Base-by-base conservation (phyloP, 1,140 invertebrate species). In the Choristoneura fumiferana region DNA sequence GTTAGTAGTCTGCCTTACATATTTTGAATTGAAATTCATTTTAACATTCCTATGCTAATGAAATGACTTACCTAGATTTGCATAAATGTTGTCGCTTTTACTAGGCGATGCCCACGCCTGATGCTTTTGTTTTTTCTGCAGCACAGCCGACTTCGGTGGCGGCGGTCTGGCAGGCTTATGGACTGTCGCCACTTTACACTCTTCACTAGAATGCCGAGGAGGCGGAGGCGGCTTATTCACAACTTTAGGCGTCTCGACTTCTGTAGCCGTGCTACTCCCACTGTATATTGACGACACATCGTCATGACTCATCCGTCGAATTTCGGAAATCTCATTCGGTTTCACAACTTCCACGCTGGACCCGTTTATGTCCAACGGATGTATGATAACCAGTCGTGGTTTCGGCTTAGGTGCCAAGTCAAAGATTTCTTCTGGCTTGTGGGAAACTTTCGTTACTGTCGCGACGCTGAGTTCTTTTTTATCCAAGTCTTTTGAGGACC, bases 291-390 rank as follows among this genome's bases (percentile, higher is more conserved):
- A 89, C 12, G 79, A 84, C 29, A 84, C 79, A 60, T 89, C 74
- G 69, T 92, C 67, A 60, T 88, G 82, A 73, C 79, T 82, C 65
- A 85, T 67, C 29, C 90, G 78, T 43, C 91, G 87, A 90, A 78
- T 52, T 69, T 79, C 85, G 12, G 78, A 84, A 35, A 81, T 72
- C 62, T 91, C 85, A 58, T 92, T 92, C 40, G 91, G 91, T 69
- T 93, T 92, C 36, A 96, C 91, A 1, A 96, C 95, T 74, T 96
- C 94, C 0, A 96, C 94, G 14, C 89, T 93, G 1, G 93, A 93
- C 8, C 94, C 94, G 80, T 96, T 95, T 12, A 97, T 90, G 67
- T 97, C 95, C 54, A 95, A 88, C 9, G 96, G 96, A 91, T 97
- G 96, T 63, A 97, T 95, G 49, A 97, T 97, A 39, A 96, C 95